Evolutionary conservation across 2,113 vertebrate species (phyloP).

Genomic region (Sprattus sprattus): DNA sequence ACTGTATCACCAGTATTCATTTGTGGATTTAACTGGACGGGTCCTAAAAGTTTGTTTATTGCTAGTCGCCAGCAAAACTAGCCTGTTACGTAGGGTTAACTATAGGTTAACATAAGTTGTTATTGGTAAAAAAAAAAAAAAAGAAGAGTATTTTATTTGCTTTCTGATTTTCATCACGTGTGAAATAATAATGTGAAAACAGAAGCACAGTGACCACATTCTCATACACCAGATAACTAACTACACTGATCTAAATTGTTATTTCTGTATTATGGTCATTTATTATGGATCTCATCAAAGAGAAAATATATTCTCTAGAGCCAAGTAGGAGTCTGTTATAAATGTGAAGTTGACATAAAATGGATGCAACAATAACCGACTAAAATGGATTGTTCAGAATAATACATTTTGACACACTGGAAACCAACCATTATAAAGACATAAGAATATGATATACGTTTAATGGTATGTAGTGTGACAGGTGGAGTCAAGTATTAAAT

Average conservation of each 20-base stretch:
- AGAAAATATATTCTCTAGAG: background rate
- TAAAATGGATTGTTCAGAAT: background rate
- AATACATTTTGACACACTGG: background rate
- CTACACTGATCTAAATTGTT: background rate
- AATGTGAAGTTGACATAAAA: background rate
- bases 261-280: background rate
- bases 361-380: background rate
- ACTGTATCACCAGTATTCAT: too few species aligned
- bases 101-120: too few species aligned
- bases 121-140: too few species aligned
- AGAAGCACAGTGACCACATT: background rate
- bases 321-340: background rate
- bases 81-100: too few species aligned
- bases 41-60: too few species aligned
- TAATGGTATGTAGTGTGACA: background rate
- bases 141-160: too few species aligned
- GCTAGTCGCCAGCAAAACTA: too few species aligned
- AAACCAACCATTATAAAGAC: background rate
- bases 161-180: too few species aligned
- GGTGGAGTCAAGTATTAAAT: conserved; percentile 11
- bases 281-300: background rate
- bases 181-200: background rate
- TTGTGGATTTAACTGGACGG: too few species aligned
- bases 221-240: background rate
- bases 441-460: background rate